A percentile compares a stretch with the other conserved stretches of the same genome.
Conservation (phyloP, 2,113 vertebrate species). For the Sisor rabdophorus region DNA sequence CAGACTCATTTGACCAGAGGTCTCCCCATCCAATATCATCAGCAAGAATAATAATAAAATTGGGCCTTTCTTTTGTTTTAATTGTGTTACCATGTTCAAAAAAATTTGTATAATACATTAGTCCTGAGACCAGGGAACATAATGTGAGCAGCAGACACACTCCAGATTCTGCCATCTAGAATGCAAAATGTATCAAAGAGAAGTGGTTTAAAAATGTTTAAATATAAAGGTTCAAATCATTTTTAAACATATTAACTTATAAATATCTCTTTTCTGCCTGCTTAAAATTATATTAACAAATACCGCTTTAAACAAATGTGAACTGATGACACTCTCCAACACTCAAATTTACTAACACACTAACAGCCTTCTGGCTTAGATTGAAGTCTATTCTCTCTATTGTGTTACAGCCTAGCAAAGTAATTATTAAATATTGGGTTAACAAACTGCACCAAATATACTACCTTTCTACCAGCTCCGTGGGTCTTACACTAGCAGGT, state of each 20-base stretch:
- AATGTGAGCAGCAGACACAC: slow-evolving; percentile 47
- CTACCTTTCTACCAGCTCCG: not conserved
- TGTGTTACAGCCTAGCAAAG: not conserved
- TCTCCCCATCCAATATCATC: slow-evolving; percentile 97
- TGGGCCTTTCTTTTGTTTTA: slow-evolving; percentile 62
- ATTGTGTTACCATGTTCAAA: not conserved
- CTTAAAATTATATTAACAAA: not conserved
- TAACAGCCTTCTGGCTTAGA: not conserved
- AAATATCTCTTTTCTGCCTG: no score
- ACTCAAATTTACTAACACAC: not conserved
- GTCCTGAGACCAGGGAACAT: slow-evolving; percentile 55
- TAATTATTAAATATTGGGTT: slow-evolving; percentile 28
- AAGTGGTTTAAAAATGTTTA: not conserved
- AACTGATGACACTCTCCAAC: not conserved
- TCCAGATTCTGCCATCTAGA: slow-evolving; percentile 63
- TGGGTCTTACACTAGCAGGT: not conserved
- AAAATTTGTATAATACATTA: slow-evolving; percentile 56
- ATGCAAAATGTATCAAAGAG: slow-evolving; percentile 8
- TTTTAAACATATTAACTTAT: no score
- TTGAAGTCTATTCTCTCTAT: not conserved
- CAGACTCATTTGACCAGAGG: slow-evolving; percentile 79
- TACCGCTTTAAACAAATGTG: slow-evolving; percentile 1
- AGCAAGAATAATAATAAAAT: slow-evolving; percentile 87
- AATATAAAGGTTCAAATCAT: no score
- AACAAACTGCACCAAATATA: slow-evolving; percentile 22